phyloP scores from a whole-genome alignment of 2,888 invertebrate genomes.

The Ditula angustiorana region DNA sequence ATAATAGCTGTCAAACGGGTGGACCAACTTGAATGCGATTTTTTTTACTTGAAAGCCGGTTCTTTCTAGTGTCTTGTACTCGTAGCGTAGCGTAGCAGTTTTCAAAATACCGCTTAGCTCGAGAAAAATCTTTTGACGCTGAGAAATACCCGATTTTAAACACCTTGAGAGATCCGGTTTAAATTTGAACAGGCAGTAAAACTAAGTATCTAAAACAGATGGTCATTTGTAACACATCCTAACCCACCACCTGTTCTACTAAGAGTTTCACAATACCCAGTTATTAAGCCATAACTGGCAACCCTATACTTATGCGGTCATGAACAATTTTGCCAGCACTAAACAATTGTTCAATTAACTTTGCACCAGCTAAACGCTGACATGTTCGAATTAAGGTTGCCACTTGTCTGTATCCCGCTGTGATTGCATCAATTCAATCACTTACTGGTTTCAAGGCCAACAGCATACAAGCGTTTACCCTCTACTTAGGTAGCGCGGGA shows the following conservation, averaged over 20 bases:
- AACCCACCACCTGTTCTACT: not conserved
- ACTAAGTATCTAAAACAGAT: too few species aligned
- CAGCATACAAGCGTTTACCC: not conserved
- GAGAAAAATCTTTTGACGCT: too few species aligned
- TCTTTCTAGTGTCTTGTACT: too few species aligned
- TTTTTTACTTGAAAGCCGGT: too few species aligned
- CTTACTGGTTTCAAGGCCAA: constrained; percentile 11
- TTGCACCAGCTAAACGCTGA: not conserved
- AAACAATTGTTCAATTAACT: constrained; percentile 31
- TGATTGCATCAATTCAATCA: constrained; percentile 29
- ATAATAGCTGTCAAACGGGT: too few species aligned
- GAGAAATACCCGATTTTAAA: too few species aligned
- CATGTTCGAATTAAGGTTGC: constrained; percentile 25
- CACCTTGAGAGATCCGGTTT: too few species aligned
- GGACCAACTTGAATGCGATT: too few species aligned
- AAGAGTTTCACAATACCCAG: not conserved
- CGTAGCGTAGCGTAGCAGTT: too few species aligned
- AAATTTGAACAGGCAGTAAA: too few species aligned
- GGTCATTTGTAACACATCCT: not conserved
- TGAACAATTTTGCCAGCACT: constrained; percentile 1
- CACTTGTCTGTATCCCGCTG: constrained; percentile 15
- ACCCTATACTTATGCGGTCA: not conserved
- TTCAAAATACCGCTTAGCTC: too few species aligned
- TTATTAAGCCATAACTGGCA: not conserved
- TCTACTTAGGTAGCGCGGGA: too few species aligned